Conservation (phyloP, 2,113 vertebrate genomes). For the Calyptommatus sinebrachiatus region DNA sequence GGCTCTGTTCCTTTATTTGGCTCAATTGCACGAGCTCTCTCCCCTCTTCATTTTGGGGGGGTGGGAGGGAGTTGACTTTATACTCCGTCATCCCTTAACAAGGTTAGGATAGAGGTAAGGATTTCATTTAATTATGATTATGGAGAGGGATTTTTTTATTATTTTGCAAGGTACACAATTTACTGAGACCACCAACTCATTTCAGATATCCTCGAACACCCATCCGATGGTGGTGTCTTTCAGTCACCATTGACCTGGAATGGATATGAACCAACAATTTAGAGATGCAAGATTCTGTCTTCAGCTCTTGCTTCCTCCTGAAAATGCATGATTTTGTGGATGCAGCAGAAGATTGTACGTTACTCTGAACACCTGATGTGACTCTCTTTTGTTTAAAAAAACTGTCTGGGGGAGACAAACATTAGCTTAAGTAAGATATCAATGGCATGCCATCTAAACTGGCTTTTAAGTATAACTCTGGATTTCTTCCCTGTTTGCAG, state of each 20-base stretch:
- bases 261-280: slow-evolving; percentile 29
- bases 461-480: slow-evolving; percentile 38
- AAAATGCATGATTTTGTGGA: slow-evolving; percentile 11
- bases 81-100: neutral
- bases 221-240: slow-evolving; percentile 32
- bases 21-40: neutral
- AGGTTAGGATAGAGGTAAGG: too few relatives aligned
- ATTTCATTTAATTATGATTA: neutral
- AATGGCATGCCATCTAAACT: neutral
- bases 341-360: slow-evolving; percentile 3
- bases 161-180: slow-evolving; percentile 12
- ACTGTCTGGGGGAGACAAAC: neutral
- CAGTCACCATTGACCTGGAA: slow-evolving; percentile 31
- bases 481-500: slow-evolving; percentile 65
- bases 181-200: slow-evolving; percentile 31
- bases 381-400: neutral
- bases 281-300: slow-evolving; percentile 29
- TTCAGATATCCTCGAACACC: slow-evolving; percentile 28
- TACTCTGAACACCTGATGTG: neutral
- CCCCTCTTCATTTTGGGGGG: too few relatives aligned
- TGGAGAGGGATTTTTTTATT: neutral
- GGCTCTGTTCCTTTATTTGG: neutral
- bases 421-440: slow-evolving; percentile 8
- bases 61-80: neutral
- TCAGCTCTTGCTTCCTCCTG: slow-evolving; percentile 20